A percentile compares a stretch with the other conserved stretches of the same genome.
phyloP scores from a whole-genome alignment of 2,797 vertebrate species.

The Mus minutoides region DNA sequence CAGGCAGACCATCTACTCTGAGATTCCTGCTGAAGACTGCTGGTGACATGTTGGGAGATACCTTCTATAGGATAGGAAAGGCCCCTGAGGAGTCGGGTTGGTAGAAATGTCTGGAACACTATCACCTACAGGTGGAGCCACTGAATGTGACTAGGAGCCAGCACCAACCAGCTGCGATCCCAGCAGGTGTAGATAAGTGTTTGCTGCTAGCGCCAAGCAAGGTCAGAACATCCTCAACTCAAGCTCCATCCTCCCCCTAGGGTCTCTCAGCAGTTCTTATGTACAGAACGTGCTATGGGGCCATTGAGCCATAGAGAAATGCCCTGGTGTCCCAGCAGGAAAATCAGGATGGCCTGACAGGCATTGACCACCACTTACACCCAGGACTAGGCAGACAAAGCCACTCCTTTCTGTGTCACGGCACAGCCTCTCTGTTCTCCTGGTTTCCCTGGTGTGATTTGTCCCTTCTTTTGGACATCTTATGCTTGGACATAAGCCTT shows the following conservation, averaged over 20 bases:
- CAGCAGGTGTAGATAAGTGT: neutral
- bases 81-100: neutral
- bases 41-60: neutral
- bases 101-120: neutral
- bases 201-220: neutral
- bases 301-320: neutral
- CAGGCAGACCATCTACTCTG: neutral
- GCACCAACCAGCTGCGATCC: rapidly evolving
- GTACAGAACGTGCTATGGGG: neutral
- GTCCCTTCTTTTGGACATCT: too few relatives aligned
- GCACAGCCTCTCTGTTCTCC: neutral
- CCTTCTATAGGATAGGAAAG: neutral
- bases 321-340: neutral
- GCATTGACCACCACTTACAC: too few relatives aligned
- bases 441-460: neutral
- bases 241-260: neutral
- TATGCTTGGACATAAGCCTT: neutral
- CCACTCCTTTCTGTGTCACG: neutral
- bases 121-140: too few relatives aligned
- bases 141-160: neutral
- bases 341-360: neutral
- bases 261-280: neutral
- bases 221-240: too few relatives aligned
- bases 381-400: neutral
- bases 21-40: neutral